These are phyloP conservation scores for Novumbra hubbsi DNA, from an alignment of 2,797 vertebrate genomes.

Conservation along the genomic window DNA sequence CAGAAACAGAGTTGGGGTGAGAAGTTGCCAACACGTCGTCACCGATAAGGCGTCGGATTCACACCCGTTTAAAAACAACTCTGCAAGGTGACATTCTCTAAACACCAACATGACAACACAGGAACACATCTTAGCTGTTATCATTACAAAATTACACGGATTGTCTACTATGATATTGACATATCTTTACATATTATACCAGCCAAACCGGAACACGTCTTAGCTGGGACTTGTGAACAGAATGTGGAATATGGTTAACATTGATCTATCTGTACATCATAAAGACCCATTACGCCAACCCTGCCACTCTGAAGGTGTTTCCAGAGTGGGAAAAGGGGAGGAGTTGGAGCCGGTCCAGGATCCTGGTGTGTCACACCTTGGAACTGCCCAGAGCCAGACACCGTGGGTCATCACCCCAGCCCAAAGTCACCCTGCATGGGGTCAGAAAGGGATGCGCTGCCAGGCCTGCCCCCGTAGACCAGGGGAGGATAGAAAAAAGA, in stretches of 20 bases:
- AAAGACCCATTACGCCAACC: not conserved
- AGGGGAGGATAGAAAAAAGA: too few relatives aligned
- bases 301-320: not conserved
- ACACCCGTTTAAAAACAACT: conserved; percentile 46
- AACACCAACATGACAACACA: conserved; percentile 49
- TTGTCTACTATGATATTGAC: conserved; percentile 40
- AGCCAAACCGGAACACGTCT: conserved; percentile 13
- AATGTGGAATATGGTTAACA: not conserved
- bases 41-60: conserved; percentile 38
- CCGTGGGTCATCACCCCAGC: conserved; percentile 36
- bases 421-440: conserved; percentile 30
- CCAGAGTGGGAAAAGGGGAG: conserved; percentile 13
- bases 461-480: not conserved
- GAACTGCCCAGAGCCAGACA: conserved; percentile 39
- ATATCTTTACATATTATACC: conserved; percentile 30
- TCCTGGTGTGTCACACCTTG: conserved; percentile 39
- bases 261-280: not conserved
- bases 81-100: conserved; percentile 22
- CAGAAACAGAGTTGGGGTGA: conserved; percentile 27
- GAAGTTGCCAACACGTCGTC: conserved; percentile 38
- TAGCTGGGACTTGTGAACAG: too few relatives aligned
- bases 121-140: conserved; percentile 32
- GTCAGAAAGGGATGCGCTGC: conserved; percentile 18
- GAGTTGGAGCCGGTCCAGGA: conserved; percentile 22
- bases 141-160: conserved; percentile 45